A percentile compares a stretch with the other conserved stretches of the same genome.
Evolutionary conservation across 2,797 vertebrate genomes (phyloP).

Genomic region (Antrozous pallidus): DNA sequence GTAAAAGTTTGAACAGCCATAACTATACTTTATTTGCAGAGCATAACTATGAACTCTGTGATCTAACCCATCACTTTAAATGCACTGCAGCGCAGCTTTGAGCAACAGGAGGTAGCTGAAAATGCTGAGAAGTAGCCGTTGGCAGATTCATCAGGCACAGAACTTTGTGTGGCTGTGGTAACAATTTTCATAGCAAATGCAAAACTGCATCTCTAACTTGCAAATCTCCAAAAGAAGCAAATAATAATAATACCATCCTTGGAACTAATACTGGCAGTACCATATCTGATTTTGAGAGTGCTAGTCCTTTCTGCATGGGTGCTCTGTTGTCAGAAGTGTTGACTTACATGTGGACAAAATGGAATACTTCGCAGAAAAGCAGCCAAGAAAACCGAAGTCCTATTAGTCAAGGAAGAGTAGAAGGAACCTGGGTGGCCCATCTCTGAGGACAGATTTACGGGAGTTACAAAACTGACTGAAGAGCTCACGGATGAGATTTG

Average conservation of each 20-base stretch:
- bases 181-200: not conserved
- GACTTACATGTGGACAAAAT: not conserved
- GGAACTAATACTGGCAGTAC: not conserved
- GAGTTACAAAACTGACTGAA: not conserved
- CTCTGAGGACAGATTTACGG: not conserved
- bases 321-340: not conserved
- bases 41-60: not conserved
- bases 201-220: slow-evolving; percentile 17
- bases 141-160: not conserved
- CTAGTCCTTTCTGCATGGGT: not conserved
- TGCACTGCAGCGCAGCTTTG: not conserved
- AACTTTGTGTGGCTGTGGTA: not conserved
- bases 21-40: slow-evolving; percentile 2
- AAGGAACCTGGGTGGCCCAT: not conserved
- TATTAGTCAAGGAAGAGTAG: not conserved
- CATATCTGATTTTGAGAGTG: not conserved
- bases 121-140: not conserved
- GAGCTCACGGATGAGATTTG: not conserved
- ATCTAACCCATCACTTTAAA: not conserved
- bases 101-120: not conserved
- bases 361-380: not conserved
- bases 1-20: slow-evolving; percentile 10
- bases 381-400: not conserved
- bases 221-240: slow-evolving; percentile 37
- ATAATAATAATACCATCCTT: not conserved